Evolutionary conservation across 2,888 invertebrate genomes (phyloP).

Genomic region (Mythimna impura): DNA sequence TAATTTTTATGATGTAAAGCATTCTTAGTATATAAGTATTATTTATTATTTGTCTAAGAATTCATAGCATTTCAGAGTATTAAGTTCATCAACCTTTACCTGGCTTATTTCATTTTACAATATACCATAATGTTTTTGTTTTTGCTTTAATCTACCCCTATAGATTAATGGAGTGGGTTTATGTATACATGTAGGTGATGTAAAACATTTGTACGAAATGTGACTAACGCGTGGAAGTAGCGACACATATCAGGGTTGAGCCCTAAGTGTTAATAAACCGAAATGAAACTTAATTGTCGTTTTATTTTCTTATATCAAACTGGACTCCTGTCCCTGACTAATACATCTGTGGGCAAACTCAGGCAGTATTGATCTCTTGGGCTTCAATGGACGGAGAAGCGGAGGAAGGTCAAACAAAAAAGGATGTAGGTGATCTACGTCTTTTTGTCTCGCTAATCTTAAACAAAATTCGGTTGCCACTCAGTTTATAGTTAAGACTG

Average conservation of each 20-base stretch:
- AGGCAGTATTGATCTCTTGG: not conserved
- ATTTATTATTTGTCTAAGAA: not conserved
- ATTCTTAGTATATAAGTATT: not conserved
- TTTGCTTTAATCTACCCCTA: no score
- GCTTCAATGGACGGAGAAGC: not conserved
- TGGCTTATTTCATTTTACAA: no score
- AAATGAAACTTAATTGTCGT: slow-evolving; percentile 79
- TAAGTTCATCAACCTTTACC: no score
- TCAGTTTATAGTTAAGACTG: no score
- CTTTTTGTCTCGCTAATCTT: no score
- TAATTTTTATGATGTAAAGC: not conserved
- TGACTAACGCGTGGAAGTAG: slow-evolving; percentile 81
- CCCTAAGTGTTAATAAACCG: slow-evolving; percentile 89
- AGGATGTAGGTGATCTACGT: no score
- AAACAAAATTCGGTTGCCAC: no score
- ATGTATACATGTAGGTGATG: not conserved
- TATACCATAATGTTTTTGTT: no score
- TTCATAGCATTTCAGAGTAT: not conserved
- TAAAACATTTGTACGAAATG: slow-evolving; percentile 62
- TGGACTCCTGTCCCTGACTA: not conserved
- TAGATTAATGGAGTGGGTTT: not conserved
- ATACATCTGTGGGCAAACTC: not conserved
- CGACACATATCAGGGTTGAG: slow-evolving; percentile 87
- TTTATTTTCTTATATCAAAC: slow-evolving; percentile 72
- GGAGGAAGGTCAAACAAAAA: not conserved